phyloP scores from a whole-genome alignment of 1,140 invertebrate genomes.

The Cephus cinctus region DNA sequence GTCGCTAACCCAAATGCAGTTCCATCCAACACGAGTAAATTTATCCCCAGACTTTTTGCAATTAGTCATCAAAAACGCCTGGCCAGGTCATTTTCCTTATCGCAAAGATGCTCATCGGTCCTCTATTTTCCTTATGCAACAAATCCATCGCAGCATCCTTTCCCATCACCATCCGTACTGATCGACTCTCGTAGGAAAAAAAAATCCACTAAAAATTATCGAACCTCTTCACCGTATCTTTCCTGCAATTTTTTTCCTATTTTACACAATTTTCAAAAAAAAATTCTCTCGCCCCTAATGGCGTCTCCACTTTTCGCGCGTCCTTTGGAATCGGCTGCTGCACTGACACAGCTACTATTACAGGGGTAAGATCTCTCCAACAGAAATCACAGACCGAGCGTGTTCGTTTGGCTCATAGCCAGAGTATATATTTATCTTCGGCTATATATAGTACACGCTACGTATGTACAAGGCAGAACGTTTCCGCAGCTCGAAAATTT shows the following conservation, averaged over 20 bases:
- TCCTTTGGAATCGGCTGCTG: constrained; percentile 25
- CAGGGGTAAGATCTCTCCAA: constrained; percentile 29
- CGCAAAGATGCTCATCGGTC: too few species aligned
- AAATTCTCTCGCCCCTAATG: constrained; percentile 4
- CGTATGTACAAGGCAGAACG: constrained; percentile 5
- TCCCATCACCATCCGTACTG: too few species aligned
- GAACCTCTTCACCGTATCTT: too few species aligned
- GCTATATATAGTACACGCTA: constrained; percentile 47
- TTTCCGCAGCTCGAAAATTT: constrained; percentile 7
- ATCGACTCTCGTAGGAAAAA: too few species aligned
- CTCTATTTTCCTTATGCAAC: too few species aligned
- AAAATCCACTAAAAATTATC: too few species aligned
- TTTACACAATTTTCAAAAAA: too few species aligned
- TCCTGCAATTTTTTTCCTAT: too few species aligned
- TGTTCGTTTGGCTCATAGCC: constrained; percentile 44
- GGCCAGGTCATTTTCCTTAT: too few species aligned
- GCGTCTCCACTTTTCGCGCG: constrained; percentile 10
- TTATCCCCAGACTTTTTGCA: too few species aligned
- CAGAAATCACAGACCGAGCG: constrained; percentile 26
- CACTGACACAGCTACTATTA: constrained; percentile 43
- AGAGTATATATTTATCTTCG: constrained; percentile 53
- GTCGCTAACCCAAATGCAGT: constrained; percentile 33
- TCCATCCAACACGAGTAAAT: constrained; percentile 32
- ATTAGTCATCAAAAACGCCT: too few species aligned
- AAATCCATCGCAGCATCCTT: too few species aligned